phyloP scores from a whole-genome alignment of 2,888 invertebrate species.

The Exocentrus adspersus region DNA sequence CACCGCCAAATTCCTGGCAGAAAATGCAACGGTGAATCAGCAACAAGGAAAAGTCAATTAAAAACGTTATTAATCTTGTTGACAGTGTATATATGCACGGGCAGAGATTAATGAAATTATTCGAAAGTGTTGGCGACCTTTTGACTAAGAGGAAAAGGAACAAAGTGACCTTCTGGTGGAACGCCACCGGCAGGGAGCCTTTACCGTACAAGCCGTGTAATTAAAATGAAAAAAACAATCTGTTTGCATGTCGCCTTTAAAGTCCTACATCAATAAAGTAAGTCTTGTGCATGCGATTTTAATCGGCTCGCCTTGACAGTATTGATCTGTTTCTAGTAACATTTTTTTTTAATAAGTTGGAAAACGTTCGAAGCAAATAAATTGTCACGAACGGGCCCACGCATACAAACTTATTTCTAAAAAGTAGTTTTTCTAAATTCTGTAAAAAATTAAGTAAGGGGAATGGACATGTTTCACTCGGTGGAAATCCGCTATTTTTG shows the following conservation, averaged over 20 bases:
- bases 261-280: background rate
- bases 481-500: too few relatives aligned
- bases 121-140: background rate
- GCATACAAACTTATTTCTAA: too few relatives aligned
- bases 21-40: background rate
- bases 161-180: background rate
- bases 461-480: too few relatives aligned
- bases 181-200: too few relatives aligned
- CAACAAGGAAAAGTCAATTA: background rate
- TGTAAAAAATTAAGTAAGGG: too few relatives aligned
- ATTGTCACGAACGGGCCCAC: too few relatives aligned
- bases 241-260: background rate
- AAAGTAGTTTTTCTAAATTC: too few relatives aligned
- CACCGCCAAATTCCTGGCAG: background rate
- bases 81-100: background rate
- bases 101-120: constrained; percentile 3
- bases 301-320: background rate
- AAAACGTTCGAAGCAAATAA: too few relatives aligned
- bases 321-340: too few relatives aligned
- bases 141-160: background rate
- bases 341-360: too few relatives aligned
- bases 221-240: background rate
- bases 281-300: background rate
- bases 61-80: constrained; percentile 1
- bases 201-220: background rate